Evolutionary conservation across 2,113 vertebrate species (phyloP).

Genomic region (Mobula birostris): DNA sequence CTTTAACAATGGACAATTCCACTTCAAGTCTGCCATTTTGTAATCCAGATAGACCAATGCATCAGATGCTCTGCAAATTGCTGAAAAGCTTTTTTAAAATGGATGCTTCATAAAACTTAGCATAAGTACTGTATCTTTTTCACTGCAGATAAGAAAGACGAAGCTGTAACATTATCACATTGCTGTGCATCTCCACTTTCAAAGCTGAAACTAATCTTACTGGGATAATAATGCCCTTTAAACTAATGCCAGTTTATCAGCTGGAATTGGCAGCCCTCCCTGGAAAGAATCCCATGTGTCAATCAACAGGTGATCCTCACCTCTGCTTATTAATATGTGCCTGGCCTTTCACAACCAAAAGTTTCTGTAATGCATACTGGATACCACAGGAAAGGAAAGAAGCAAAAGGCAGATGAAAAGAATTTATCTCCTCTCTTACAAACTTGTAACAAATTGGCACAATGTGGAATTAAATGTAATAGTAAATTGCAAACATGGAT

Average conservation of each 20-base stretch:
- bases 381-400: neutral
- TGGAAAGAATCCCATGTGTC: neutral
- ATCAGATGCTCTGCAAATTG: neutral
- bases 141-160: neutral
- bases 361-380: neutral
- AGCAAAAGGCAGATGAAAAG: neutral
- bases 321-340: neutral
- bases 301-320: constrained; percentile 14
- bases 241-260: neutral
- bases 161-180: neutral
- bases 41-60: neutral
- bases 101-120: neutral
- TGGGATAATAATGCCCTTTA: neutral
- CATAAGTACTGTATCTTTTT: neutral
- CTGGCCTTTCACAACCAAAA: neutral
- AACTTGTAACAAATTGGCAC: neutral
- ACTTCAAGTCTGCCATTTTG: neutral
- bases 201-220: neutral
- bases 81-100: neutral
- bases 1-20: neutral
- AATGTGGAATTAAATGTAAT: neutral
- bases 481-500: neutral
- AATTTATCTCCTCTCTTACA: neutral
- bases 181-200: neutral
- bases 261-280: neutral